These are phyloP conservation scores for Plagodis dolabraria DNA, from an alignment of 2,888 invertebrate genomes.

Conservation along the genomic window DNA sequence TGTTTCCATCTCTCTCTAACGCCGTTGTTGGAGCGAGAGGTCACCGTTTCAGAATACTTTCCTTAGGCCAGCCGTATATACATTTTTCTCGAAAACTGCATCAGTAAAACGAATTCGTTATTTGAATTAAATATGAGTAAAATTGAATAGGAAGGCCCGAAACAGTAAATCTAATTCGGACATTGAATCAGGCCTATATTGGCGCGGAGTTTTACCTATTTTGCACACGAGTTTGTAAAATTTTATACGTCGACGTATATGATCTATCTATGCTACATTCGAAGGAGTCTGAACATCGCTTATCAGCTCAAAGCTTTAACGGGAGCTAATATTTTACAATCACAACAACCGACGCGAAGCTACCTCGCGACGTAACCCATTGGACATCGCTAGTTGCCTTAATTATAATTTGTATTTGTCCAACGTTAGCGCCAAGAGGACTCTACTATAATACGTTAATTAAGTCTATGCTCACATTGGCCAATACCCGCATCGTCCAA, in stretches of 20 bases:
- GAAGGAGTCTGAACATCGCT: conserved; percentile 37
- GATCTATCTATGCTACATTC: conserved; percentile 37
- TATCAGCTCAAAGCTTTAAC: conserved; percentile 45
- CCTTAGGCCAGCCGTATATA: no score
- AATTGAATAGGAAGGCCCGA: no score
- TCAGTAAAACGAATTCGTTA: no score
- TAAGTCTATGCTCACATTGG: conserved; percentile 55
- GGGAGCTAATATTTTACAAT: conserved; percentile 41
- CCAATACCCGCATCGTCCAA: conserved; percentile 13
- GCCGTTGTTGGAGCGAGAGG: no score
- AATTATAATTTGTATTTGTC: conserved; percentile 64
- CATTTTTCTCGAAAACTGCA: no score
- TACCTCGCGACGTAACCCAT: conserved; percentile 35
- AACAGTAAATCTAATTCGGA: no score
- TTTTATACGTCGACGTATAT: conserved; percentile 6
- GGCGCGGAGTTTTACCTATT: conserved; percentile 9
- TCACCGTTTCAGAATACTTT: no score
- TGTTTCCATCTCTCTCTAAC: no score
- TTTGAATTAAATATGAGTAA: no score
- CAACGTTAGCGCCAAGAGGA: conserved; percentile 47
- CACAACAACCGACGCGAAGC: conserved; percentile 23
- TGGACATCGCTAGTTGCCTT: conserved; percentile 59
- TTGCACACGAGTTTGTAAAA: conserved; percentile 31
- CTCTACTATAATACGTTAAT: conserved; percentile 45
- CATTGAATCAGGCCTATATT: no score